These are phyloP conservation scores for Discoglossus pictus DNA, from an alignment of 2,797 vertebrate genomes.

Conservation along the genomic window DNA sequence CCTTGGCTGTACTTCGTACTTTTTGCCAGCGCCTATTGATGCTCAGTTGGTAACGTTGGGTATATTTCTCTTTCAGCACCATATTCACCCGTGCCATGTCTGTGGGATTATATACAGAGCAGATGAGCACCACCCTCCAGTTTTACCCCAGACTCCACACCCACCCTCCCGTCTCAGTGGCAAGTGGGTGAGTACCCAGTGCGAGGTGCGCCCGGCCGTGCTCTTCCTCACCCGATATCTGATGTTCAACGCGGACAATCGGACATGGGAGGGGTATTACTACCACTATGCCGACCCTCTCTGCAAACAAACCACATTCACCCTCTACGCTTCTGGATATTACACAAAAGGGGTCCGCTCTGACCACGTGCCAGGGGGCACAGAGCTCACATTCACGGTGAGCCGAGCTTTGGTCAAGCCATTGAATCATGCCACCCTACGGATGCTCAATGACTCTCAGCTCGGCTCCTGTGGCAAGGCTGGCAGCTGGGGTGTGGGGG, in stretches of 20 bases:
- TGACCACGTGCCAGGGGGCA: constrained; percentile 69
- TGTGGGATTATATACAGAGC: constrained; percentile 79
- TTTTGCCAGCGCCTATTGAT: no score
- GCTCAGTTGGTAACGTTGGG: no score
- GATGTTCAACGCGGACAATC: constrained; percentile 72
- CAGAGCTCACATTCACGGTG: constrained; percentile 83
- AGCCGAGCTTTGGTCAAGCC: constrained; percentile 75
- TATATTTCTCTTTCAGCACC: constrained; percentile 76
- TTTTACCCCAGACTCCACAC: constrained; percentile 62
- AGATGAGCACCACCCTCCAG: constrained; percentile 76
- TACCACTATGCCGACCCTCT: constrained; percentile 82
- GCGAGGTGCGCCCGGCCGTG: constrained; percentile 80
- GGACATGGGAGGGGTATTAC: constrained; percentile 83
- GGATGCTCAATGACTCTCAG: constrained; percentile 75
- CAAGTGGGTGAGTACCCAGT: constrained; percentile 81
- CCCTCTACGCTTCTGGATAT: constrained; percentile 75
- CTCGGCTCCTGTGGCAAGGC: constrained; percentile 76
- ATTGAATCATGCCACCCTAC: constrained; percentile 67
- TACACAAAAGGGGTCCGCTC: constrained; percentile 79
- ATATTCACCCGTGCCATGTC: constrained; percentile 80
- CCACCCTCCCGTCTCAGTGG: constrained; percentile 70
- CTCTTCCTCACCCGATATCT: constrained; percentile 88
- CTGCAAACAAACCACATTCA: constrained; percentile 82
- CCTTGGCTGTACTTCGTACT: no score
- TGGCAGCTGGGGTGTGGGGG: constrained; percentile 72